Evolutionary conservation across 2,113 vertebrate species (phyloP).

Genomic region (Orycteropus afer): DNA sequence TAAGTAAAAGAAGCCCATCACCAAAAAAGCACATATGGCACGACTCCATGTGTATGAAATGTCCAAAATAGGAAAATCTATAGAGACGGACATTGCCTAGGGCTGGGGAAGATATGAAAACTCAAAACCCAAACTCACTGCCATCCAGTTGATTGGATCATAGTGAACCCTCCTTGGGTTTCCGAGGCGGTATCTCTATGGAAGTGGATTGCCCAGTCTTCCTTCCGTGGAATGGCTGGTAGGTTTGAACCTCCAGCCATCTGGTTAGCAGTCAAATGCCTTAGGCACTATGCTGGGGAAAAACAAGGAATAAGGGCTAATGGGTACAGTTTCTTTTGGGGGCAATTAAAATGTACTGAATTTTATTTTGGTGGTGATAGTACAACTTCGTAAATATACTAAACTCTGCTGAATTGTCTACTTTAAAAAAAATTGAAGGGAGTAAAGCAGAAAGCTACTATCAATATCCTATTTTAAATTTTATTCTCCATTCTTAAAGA

Average conservation of each 20-base stretch:
- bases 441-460: background rate
- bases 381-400: background rate
- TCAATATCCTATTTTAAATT: background rate
- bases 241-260: too few species aligned
- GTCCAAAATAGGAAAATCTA: background rate
- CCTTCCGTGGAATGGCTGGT: too few species aligned
- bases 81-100: background rate
- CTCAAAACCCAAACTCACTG: too few species aligned
- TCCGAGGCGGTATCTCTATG: too few species aligned
- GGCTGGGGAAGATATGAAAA: too few species aligned
- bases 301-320: background rate
- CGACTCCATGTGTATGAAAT: background rate
- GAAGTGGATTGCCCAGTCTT: too few species aligned
- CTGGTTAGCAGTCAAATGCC: too few species aligned
- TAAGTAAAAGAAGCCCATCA: background rate
- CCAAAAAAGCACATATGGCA: background rate
- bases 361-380: background rate
- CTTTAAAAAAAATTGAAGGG: background rate
- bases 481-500: background rate
- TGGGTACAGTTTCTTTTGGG: background rate
- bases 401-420: background rate
- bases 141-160: too few species aligned
- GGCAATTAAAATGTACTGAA: slow-evolving; percentile 12
- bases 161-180: too few species aligned
- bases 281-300: too few species aligned